Evolutionary conservation across 2,113 vertebrate genomes (phyloP).

Genomic region (Callipepla squamata): DNA sequence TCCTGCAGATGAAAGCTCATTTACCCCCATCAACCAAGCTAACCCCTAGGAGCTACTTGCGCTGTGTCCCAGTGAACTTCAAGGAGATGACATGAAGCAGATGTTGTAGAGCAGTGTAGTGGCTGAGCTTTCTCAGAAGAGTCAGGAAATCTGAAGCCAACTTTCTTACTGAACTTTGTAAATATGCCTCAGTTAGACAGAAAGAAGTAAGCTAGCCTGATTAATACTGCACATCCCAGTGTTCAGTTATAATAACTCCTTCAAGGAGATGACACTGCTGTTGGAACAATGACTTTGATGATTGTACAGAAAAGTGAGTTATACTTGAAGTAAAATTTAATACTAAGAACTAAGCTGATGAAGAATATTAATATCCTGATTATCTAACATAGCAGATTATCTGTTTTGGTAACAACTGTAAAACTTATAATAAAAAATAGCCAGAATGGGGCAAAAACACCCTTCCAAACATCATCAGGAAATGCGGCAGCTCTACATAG

Average conservation of each 20-base stretch:
- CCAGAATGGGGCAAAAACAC: neutral
- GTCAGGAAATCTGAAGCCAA: neutral
- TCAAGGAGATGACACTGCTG: neutral
- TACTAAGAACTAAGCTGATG: neutral
- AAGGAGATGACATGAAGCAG: conserved; percentile 7
- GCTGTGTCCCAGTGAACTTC: neutral
- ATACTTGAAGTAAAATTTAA: neutral
- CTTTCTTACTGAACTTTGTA: conserved; percentile 13
- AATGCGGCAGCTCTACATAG: neutral
- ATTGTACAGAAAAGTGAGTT: neutral
- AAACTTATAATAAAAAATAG: neutral
- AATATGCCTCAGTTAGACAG: neutral
- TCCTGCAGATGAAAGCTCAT: neutral
- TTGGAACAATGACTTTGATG: neutral
- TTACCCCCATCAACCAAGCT: neutral
- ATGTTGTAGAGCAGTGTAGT: neutral
- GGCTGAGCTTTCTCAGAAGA: neutral
- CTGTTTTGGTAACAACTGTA: neutral
- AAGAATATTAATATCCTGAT: neutral
- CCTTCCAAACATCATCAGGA: neutral
- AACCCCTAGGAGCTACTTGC: neutral
- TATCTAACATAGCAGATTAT: neutral
- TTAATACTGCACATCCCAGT: neutral
- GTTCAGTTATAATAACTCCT: neutral
- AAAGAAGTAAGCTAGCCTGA: neutral